Percentiles rank a stretch among this genome's conserved stretches.
Conservation (phyloP, 2,888 invertebrate genomes). For the Rhodophaea formosa region DNA sequence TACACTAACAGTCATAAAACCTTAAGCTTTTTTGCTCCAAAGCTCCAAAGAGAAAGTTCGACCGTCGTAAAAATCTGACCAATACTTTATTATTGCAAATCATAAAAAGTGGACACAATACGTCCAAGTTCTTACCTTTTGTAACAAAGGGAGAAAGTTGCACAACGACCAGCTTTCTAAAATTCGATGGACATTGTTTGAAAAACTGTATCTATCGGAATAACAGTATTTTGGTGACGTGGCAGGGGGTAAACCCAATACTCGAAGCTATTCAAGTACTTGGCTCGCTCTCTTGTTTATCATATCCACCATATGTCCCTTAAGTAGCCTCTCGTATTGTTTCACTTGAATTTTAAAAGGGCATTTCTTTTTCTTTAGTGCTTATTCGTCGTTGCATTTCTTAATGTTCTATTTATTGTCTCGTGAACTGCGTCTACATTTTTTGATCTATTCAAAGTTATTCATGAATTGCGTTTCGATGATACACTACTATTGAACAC, state of each 20-base stretch:
- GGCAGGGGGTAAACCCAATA: constrained; percentile 25
- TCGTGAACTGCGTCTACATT: not conserved
- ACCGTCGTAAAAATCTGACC: constrained; percentile 39
- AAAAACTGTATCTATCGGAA: constrained; percentile 44
- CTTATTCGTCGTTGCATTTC: not conserved
- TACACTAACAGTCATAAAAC: constrained; percentile 1
- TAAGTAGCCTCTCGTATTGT: constrained; percentile 8
- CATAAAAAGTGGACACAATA: constrained; percentile 53
- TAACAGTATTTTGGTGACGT: constrained; percentile 40
- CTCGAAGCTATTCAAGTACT: constrained; percentile 10
- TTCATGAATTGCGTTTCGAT: not conserved
- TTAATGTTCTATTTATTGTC: not conserved
- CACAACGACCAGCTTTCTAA: constrained; percentile 75
- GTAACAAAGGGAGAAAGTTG: constrained; percentile 79
- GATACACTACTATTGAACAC: not conserved
- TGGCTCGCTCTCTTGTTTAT: constrained; percentile 12
- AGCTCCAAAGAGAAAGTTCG: constrained; percentile 48
- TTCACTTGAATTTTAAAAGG: constrained; percentile 5
- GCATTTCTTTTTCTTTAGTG: not conserved
- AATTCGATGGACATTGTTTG: constrained; percentile 41
- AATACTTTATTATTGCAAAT: constrained; percentile 45
- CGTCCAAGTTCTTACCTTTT: constrained; percentile 62
- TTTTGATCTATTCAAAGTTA: not conserved
- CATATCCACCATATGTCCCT: constrained; percentile 12
- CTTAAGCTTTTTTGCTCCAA: constrained; percentile 36